Evolutionary conservation across 1,140 invertebrate genomes (phyloP).

Genomic region (Pseudomyrmex dendroicus): DNA sequence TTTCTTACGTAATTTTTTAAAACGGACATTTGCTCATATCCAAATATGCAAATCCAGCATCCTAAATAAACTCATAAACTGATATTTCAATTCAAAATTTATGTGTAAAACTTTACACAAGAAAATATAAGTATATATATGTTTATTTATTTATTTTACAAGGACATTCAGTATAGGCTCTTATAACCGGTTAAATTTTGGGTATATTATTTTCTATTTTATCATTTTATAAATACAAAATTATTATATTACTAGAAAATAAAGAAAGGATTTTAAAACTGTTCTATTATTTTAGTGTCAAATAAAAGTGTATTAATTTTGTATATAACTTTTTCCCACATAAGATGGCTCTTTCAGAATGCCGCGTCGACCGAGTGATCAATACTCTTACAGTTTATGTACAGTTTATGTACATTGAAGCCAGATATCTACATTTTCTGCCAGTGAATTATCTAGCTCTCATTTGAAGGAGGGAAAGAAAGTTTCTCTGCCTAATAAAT

Average conservation of each 20-base stretch:
- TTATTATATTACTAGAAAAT: background rate
- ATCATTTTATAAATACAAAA: background rate
- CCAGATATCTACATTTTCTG: constrained; percentile 65
- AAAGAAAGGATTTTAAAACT: background rate
- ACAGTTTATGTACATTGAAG: constrained; percentile 43
- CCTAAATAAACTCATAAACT: too few species aligned
- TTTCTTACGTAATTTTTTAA: too few species aligned
- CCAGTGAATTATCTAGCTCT: constrained; percentile 46
- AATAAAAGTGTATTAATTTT: background rate
- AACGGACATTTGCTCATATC: too few species aligned
- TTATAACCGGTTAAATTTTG: too few species aligned
- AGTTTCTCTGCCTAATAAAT: constrained; percentile 52
- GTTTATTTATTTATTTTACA: too few species aligned
- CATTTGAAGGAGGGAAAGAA: constrained; percentile 59
- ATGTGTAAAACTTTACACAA: too few species aligned
- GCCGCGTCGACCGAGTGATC: constrained; percentile 56
- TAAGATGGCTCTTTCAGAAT: constrained; percentile 49
- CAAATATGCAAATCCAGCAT: too few species aligned
- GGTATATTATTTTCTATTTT: background rate
- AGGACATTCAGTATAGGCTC: too few species aligned
- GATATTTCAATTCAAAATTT: too few species aligned
- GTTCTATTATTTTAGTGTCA: background rate
- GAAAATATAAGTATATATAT: too few species aligned
- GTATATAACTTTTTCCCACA: constrained; percentile 24
- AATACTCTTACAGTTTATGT: constrained; percentile 64